Conservation (phyloP, 2,797 vertebrate species). For the Psittacula derbiana region DNA sequence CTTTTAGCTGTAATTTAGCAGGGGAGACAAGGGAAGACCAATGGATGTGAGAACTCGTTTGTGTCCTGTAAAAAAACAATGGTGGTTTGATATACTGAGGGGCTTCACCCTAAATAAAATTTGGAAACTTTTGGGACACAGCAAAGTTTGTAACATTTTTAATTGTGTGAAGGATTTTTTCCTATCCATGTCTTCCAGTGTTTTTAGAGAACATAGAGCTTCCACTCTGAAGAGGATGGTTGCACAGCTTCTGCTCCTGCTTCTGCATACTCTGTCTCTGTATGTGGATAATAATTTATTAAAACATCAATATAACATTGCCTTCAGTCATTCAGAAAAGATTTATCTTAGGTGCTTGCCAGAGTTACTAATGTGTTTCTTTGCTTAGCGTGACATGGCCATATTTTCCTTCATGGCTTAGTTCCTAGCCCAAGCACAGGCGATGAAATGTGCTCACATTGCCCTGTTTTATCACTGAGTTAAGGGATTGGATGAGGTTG, state of each 20-base stretch:
- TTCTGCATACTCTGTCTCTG: not conserved
- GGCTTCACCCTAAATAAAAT: not conserved
- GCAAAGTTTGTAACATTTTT: not conserved
- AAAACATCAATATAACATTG: slow-evolving; percentile 11
- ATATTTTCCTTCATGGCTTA: slow-evolving; percentile 15
- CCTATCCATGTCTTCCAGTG: not conserved
- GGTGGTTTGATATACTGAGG: not conserved
- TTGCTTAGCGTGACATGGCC: slow-evolving; percentile 39
- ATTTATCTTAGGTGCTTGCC: slow-evolving; percentile 38
- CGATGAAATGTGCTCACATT: not conserved
- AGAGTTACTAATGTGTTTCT: slow-evolving; percentile 44
- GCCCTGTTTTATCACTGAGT: not conserved
- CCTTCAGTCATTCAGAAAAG: slow-evolving; percentile 15
- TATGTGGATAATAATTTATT: slow-evolving; percentile 10
- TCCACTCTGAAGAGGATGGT: not conserved
- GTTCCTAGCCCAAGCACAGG: slow-evolving; percentile 8
- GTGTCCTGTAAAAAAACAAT: not conserved
- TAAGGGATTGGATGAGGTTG: not conserved
- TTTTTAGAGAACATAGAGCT: not conserved
- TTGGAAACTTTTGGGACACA: not conserved
- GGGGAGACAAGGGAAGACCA: not conserved
- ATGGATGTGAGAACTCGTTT: not conserved
- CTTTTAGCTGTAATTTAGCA: not conserved
- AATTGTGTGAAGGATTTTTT: not conserved
- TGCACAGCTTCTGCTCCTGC: not conserved